A percentile compares a stretch with the other conserved stretches of the same genome.
Conservation (phyloP, 2,888 invertebrate genomes). For the Drosophila picticornis region DNA sequence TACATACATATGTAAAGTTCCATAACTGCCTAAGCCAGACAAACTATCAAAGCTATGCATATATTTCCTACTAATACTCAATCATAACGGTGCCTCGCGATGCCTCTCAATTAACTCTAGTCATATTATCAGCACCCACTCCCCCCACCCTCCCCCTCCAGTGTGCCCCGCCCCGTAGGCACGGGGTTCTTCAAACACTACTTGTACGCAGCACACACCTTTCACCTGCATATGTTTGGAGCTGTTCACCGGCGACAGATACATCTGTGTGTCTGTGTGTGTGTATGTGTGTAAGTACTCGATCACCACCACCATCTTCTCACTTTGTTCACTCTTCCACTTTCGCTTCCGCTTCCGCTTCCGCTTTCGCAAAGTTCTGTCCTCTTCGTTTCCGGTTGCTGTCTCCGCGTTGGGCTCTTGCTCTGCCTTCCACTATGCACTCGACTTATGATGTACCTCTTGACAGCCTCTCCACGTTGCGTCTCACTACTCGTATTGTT, state of each 20-base stretch:
- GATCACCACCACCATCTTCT: constrained; percentile 14
- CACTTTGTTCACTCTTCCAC: constrained; percentile 21
- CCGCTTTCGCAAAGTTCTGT: constrained; percentile 19
- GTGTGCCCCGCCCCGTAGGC: background rate
- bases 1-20: background rate
- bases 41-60: background rate
- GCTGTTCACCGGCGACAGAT: constrained; percentile 14
- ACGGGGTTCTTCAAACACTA: too few relatives aligned
- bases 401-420: constrained; percentile 35
- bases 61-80: constrained; percentile 1
- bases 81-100: background rate
- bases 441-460: constrained; percentile 1
- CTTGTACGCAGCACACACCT: background rate
- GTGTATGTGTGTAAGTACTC: constrained; percentile 32
- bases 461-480: constrained; percentile 54
- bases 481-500: constrained; percentile 57
- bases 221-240: background rate
- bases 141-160: too few relatives aligned
- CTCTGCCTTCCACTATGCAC: constrained; percentile 20
- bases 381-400: constrained; percentile 31
- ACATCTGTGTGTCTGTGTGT: constrained; percentile 28
- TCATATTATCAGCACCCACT: background rate
- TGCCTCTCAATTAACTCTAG: background rate
- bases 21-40: background rate
- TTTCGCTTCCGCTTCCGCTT: background rate